Conservation (phyloP, 1,140 invertebrate genomes). For the Melitaea cinxia region DNA sequence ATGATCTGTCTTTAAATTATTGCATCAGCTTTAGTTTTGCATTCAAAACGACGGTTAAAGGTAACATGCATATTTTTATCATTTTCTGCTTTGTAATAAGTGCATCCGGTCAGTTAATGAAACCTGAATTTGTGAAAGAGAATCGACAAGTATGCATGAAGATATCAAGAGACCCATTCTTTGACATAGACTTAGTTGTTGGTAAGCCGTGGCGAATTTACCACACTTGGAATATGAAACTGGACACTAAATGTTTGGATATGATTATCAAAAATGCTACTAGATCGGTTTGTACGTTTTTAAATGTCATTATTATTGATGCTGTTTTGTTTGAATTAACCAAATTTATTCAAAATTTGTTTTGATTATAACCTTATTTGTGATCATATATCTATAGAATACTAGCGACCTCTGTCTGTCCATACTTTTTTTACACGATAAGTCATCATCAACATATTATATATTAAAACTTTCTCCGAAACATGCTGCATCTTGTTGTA, state of each 20-base stretch:
- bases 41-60: slow-evolving; percentile 9
- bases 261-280: slow-evolving; percentile 57
- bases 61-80: neutral
- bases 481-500: no score
- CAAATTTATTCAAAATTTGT: no score
- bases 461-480: no score
- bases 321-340: neutral
- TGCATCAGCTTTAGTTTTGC: neutral
- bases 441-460: no score
- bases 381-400: no score
- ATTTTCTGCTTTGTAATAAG: neutral
- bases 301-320: neutral
- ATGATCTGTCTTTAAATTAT: slow-evolving; percentile 21
- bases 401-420: no score
- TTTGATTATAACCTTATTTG: no score
- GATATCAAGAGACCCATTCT: slow-evolving; percentile 52
- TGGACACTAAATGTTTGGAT: slow-evolving; percentile 57
- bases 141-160: slow-evolving; percentile 44
- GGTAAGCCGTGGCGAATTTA: slow-evolving; percentile 60
- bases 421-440: no score
- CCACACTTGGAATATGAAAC: slow-evolving; percentile 62
- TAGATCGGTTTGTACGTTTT: slow-evolving; percentile 40
- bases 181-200: slow-evolving; percentile 54
- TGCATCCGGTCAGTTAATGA: slow-evolving; percentile 7
- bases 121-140: slow-evolving; percentile 27